These are phyloP conservation scores for Sitobion miscanthi DNA, from an alignment of 1,140 invertebrate species.

Conservation along the genomic window DNA sequence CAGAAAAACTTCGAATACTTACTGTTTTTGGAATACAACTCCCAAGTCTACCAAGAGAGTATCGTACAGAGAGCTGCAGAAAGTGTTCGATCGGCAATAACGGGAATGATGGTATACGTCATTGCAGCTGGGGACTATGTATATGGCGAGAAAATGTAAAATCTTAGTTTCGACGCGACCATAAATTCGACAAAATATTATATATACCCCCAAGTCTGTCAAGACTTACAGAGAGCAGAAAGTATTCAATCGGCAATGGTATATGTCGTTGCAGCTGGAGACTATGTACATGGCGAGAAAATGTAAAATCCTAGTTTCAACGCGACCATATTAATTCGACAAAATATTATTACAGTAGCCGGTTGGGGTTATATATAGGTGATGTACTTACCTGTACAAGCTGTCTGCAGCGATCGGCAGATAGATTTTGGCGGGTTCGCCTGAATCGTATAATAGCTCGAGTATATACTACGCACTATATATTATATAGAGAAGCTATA, in stretches of 20 bases:
- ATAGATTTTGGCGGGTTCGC: background rate
- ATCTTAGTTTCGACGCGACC: background rate
- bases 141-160: background rate
- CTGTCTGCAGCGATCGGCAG: background rate
- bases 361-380: background rate
- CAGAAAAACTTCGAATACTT: background rate
- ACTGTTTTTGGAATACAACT: too few species aligned
- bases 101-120: too few species aligned
- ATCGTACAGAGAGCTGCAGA: background rate
- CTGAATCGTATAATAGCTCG: background rate
- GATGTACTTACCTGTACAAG: background rate
- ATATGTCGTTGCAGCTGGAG: too few species aligned
- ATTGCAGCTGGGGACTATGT: too few species aligned
- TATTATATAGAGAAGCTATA: background rate
- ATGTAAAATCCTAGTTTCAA: background rate
- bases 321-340: background rate
- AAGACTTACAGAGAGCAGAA: background rate
- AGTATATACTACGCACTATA: background rate
- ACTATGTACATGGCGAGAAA: background rate
- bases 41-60: background rate
- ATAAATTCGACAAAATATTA: too few species aligned
- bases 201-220: background rate
- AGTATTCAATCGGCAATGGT: background rate
- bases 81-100: background rate
- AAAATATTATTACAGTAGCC: background rate